Percentiles rank a stretch among this genome's conserved stretches.
Conservation (phyloP, 2,797 vertebrate species). For the Takifugu ocellatus region DNA sequence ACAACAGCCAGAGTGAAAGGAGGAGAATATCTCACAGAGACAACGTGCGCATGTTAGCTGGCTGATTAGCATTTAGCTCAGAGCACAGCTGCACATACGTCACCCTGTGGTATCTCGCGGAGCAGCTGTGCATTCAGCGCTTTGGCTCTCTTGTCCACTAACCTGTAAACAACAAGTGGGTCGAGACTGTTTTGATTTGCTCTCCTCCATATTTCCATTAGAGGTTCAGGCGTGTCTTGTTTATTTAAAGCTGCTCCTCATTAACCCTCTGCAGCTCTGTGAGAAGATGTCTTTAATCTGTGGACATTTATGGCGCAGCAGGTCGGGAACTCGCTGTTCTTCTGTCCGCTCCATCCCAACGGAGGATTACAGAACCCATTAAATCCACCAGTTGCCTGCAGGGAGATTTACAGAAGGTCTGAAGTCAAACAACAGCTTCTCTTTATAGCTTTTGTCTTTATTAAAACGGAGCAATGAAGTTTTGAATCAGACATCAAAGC, state of each 20-base stretch:
- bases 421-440: neutral
- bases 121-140: neutral
- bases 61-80: neutral
- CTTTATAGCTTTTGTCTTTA: neutral
- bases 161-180: neutral
- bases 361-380: slow-evolving; percentile 32
- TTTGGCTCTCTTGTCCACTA: neutral
- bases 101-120: neutral
- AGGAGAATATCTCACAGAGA: neutral
- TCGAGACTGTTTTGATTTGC: neutral
- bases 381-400: slow-evolving; percentile 26
- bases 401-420: neutral
- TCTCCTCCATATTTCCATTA: neutral
- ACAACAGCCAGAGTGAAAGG: neutral
- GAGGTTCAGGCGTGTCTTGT: too few species aligned
- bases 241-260: slow-evolving; percentile 11
- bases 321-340: slow-evolving; percentile 44
- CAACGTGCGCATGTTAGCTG: neutral
- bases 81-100: neutral
- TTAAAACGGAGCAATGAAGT: neutral
- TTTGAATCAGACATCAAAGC: neutral
- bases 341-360: slow-evolving; percentile 21
- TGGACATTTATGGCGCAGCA: slow-evolving; percentile 40
- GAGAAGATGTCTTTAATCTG: slow-evolving; percentile 34
- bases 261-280: slow-evolving; percentile 17